Evolutionary conservation across 53 echinoderm and acorn worm species (phyloP).

Genomic region (Holothuria leucospilota): DNA sequence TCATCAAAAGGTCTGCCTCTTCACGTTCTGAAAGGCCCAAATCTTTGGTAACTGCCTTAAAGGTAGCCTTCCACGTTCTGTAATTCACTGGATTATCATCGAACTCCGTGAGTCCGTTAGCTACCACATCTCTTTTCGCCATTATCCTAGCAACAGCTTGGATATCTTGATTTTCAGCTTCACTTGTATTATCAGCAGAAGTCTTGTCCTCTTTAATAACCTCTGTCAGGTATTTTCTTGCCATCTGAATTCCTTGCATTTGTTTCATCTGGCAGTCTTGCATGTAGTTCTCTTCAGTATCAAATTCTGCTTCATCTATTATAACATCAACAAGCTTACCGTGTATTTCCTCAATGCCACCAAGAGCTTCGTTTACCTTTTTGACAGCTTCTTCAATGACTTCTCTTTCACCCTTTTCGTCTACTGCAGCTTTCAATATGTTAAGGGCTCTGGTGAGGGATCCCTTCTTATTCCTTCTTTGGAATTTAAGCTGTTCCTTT

Average conservation of each 20-base stretch:
- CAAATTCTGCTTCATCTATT: background rate
- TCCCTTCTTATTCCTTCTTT: background rate
- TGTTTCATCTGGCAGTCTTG: conserved; percentile 21
- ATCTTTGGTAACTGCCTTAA: conserved; percentile 24
- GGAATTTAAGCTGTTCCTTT: background rate
- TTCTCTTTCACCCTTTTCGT: background rate
- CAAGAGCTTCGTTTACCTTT: background rate
- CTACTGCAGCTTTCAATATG: background rate
- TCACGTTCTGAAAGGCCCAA: conserved; percentile 5
- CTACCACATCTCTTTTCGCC: background rate
- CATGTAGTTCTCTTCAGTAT: background rate
- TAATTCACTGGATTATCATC: conserved; percentile 27
- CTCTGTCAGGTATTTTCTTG: conserved; percentile 18
- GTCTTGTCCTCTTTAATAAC: background rate
- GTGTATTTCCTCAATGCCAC: background rate
- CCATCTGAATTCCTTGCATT: background rate
- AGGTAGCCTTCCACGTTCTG: conserved; percentile 43
- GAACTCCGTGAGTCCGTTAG: conserved; percentile 7
- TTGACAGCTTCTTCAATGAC: background rate
- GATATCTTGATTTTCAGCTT: conserved; percentile 1
- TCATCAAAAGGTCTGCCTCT: background rate
- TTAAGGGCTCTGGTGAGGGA: background rate
- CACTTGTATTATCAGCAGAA: background rate
- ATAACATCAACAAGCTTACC: background rate
- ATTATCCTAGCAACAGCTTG: background rate